Evolutionary conservation across 2,888 invertebrate species (phyloP), one percentile per base, ranked within the genome.

Genomic region (Leptogaster cylindrica): DNA sequence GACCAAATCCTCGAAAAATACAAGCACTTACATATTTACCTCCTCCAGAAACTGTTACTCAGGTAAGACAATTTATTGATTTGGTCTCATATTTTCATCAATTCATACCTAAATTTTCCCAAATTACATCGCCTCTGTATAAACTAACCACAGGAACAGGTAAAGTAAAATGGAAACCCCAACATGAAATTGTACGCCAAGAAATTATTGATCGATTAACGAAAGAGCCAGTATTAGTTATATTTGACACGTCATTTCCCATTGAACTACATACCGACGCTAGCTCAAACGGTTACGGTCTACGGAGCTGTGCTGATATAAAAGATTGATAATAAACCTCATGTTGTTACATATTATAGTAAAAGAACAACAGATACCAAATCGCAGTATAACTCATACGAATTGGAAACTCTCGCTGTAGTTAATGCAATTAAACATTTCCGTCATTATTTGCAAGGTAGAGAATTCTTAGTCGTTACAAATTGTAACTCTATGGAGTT

Each of bases 31-130:
- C 41, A 8, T 44, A 72, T 2, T 58, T 72, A 20, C 67, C 71
- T 1, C 18, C 20, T 5, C 73, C 75, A 6, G 70, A 20, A 12
- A 72, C 68, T 48, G 63, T 73, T 1, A 73, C 73, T 27, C 69
- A 74, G 28, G 68, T 75, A 1, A 55, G 74, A 2, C 75, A 75
- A 50, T 72, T 75, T 36, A 55, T 75, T 52, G 75, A 74, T 16
- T 41, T 76, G 3, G 73, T 75, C 0, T 68, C 70, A 0, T 76
- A 72, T 58, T 75, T 76, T 63, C 27, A 28, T 0, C 5, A 51
- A 12, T 51, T 51, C 6, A 51, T 51, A 12, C 51, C 51, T 3
- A 27, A 51, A 12, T 51, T 51, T 51, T 23, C 51, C 1, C 27
- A 23, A 16, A 28, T n/a, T 2, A 12, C 16, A 7, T 6, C 23